Percentiles rank a stretch among this genome's conserved stretches.
These are phyloP conservation scores for Epinephelus awoara DNA, from an alignment of 2,797 vertebrate genomes.

Conservation along the genomic window DNA sequence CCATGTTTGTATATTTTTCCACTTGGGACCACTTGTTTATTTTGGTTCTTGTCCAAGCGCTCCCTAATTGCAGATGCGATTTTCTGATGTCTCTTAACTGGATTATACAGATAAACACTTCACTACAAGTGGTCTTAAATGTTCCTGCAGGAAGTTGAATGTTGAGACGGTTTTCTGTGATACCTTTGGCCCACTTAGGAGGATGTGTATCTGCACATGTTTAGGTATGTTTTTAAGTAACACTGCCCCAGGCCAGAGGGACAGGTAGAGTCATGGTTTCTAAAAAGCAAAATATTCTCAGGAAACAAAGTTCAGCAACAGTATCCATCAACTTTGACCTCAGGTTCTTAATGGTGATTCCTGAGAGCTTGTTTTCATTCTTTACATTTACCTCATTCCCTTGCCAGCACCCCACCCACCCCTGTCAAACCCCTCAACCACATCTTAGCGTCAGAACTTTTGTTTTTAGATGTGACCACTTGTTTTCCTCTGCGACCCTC, in stretches of 20 bases:
- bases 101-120: constrained; percentile 52
- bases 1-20: constrained; percentile 63
- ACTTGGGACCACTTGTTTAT: constrained; percentile 59
- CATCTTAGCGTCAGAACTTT: constrained; percentile 15
- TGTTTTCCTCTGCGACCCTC: constrained; percentile 54
- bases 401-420: neutral
- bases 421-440: constrained; percentile 7
- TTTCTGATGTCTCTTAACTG: constrained; percentile 42
- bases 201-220: constrained; percentile 37
- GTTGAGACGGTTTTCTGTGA: constrained; percentile 30
- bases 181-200: constrained; percentile 51
- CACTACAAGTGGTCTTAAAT: constrained; percentile 40
- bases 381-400: constrained; percentile 53
- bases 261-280: constrained; percentile 41
- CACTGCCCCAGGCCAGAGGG: constrained; percentile 26
- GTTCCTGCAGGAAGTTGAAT: constrained; percentile 57
- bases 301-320: constrained; percentile 47
- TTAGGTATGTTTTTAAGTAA: constrained; percentile 21
- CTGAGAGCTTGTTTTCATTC: constrained; percentile 69
- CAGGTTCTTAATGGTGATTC: constrained; percentile 45
- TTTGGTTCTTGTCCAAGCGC: constrained; percentile 46
- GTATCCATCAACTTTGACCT: constrained; percentile 59
- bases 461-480: constrained; percentile 37
- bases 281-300: constrained; percentile 38
- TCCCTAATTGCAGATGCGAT: constrained; percentile 47